phyloP scores from a whole-genome alignment of 2,113 vertebrate genomes.

The Diglossa brunneiventris region DNA sequence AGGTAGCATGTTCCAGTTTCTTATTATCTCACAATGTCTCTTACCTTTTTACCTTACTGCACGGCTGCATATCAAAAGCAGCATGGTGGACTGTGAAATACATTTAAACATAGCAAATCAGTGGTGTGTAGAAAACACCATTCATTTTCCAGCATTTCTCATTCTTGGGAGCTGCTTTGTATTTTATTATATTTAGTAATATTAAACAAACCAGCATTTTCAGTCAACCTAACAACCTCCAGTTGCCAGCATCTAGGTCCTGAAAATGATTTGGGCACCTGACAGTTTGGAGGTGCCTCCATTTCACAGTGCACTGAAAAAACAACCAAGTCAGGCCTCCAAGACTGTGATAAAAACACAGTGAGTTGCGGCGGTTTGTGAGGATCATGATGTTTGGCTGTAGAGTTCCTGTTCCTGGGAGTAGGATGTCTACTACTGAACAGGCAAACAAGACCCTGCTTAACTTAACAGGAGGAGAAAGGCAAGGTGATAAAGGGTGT shows the following conservation, averaged over 20 bases:
- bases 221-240: neutral
- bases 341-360: neutral
- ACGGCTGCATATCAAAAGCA: neutral
- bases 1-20: neutral
- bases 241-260: neutral
- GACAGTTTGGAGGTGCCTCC: neutral
- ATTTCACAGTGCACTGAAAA: neutral
- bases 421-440: neutral
- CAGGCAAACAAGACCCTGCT: neutral
- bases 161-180: neutral
- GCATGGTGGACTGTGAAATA: neutral
- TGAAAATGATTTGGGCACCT: neutral
- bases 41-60: neutral
- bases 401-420: neutral
- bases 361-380: neutral
- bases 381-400: neutral
- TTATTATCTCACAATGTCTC: neutral
- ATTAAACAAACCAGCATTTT: neutral
- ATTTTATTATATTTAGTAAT: neutral
- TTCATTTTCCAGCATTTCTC: neutral
- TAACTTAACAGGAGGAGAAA: neutral
- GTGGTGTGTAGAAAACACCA: neutral
- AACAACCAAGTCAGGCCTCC: neutral
- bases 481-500: neutral
- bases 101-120: neutral